Conservation (phyloP, 2,797 vertebrate genomes). For the Anguilla megastoma region DNA sequence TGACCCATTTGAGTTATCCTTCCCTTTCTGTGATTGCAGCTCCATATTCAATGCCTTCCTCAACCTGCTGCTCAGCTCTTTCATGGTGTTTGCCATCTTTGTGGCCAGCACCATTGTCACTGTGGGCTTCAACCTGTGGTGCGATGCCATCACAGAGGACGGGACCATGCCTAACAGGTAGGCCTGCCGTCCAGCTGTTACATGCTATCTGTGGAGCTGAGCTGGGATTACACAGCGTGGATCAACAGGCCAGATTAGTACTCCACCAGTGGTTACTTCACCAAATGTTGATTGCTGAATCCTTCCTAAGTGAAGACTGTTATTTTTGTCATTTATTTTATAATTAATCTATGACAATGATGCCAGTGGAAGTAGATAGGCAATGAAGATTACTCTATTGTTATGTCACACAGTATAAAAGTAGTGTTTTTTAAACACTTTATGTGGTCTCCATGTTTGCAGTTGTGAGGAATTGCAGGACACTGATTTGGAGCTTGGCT, state of each 20-base stretch:
- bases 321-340: neutral
- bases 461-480: constrained; percentile 94
- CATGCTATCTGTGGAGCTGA: neutral
- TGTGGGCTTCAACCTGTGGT: constrained; percentile 97
- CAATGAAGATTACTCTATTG: neutral
- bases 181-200: constrained; percentile 35
- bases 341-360: neutral
- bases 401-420: neutral
- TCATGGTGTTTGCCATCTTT: constrained; percentile 90
- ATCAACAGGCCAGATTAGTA: neutral
- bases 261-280: neutral
- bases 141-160: constrained; percentile 89
- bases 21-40: constrained; percentile 65
- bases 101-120: constrained; percentile 94
- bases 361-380: neutral
- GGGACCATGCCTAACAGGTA: constrained; percentile 87
- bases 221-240: neutral
- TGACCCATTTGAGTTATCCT: neutral
- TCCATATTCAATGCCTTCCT: constrained; percentile 93
- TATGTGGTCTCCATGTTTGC: constrained; percentile 28
- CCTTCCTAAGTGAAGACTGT: neutral
- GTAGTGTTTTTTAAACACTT: neutral
- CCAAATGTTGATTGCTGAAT: neutral
- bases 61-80: constrained; percentile 89
- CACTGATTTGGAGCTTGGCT: constrained; percentile 84